Evolutionary conservation across 2,113 vertebrate species (phyloP).

Genomic region (Pholis gunnellus): DNA sequence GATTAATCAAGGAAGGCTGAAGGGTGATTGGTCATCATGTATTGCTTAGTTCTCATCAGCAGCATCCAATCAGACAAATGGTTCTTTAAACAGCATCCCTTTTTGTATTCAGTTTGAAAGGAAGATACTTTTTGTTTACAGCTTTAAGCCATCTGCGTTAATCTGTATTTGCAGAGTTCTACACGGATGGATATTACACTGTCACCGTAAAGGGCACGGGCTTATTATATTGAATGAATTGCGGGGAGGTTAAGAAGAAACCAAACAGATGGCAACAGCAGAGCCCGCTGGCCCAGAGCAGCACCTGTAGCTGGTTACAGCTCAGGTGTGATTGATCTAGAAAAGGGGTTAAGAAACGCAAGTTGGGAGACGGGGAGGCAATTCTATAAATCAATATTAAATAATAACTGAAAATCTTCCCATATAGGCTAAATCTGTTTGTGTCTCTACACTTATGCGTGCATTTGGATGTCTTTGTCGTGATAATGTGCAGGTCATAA

Average conservation of each 20-base stretch:
- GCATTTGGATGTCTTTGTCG: slow-evolving; percentile 29
- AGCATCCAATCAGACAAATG: slow-evolving; percentile 41
- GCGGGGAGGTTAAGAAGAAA: slow-evolving; percentile 50
- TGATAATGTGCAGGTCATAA: slow-evolving; percentile 24
- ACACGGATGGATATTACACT: slow-evolving; percentile 55
- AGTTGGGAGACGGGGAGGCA: not conserved
- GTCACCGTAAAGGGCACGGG: slow-evolving; percentile 57
- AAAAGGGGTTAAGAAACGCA: slow-evolving; percentile 21
- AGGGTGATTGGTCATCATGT: slow-evolving; percentile 39
- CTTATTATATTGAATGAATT: slow-evolving; percentile 57
- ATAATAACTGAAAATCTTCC: slow-evolving; percentile 13
- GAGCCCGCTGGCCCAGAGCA: slow-evolving; percentile 43
- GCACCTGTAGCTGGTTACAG: slow-evolving; percentile 52
- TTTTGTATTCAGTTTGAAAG: slow-evolving; percentile 24
- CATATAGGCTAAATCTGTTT: slow-evolving; percentile 21
- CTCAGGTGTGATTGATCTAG: slow-evolving; percentile 37
- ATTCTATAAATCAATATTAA: slow-evolving; percentile 27
- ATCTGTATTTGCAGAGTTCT: slow-evolving; percentile 52
- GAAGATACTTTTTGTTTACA: slow-evolving; percentile 39
- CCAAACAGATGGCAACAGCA: slow-evolving; percentile 63
- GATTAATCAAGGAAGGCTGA: slow-evolving; percentile 24
- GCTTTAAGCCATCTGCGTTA: slow-evolving; percentile 61
- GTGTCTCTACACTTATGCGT: slow-evolving; percentile 27
- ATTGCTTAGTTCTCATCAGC: slow-evolving; percentile 29
- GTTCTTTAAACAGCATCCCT: slow-evolving; percentile 33